These are phyloP conservation scores for Irena cyanogastra DNA, from an alignment of 2,113 vertebrate species.

Conservation along the genomic window DNA sequence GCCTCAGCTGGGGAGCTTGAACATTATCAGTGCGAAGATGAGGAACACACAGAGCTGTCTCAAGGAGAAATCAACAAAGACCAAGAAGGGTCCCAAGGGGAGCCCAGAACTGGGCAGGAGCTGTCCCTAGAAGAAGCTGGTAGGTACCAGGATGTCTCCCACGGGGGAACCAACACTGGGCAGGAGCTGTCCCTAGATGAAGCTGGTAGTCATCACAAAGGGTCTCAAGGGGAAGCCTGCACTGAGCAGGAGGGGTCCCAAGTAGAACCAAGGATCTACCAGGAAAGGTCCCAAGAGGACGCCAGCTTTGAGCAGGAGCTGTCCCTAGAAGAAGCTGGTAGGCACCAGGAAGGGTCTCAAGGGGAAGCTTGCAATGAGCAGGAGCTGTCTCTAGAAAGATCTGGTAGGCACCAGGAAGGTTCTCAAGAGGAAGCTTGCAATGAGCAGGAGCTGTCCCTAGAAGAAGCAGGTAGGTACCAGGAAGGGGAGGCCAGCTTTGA, in stretches of 20 bases:
- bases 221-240: not conserved
- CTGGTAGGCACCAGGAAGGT: not conserved
- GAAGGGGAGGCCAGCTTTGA: too few species aligned
- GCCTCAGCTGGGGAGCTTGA: not conserved
- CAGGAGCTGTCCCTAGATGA: not conserved
- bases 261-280: too few species aligned
- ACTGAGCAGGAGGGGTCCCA: not conserved
- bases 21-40: not conserved
- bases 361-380: not conserved
- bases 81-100: not conserved
- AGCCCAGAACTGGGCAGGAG: not conserved
- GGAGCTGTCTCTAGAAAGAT: not conserved
- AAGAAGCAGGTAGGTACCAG: not conserved
- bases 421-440: not conserved
- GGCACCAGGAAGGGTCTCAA: too few species aligned
- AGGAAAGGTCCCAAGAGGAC: not conserved
- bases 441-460: too few species aligned
- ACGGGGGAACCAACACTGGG: not conserved
- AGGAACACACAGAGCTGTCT: not conserved
- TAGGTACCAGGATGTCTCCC: fast-evolving
- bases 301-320: not conserved
- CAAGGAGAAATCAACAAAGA: not conserved
- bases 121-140: not conserved
- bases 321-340: fast-evolving
- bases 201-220: not conserved